Base-by-base conservation (phyloP, 1,140 invertebrate species). In the Chionoecetes opilio region DNA sequence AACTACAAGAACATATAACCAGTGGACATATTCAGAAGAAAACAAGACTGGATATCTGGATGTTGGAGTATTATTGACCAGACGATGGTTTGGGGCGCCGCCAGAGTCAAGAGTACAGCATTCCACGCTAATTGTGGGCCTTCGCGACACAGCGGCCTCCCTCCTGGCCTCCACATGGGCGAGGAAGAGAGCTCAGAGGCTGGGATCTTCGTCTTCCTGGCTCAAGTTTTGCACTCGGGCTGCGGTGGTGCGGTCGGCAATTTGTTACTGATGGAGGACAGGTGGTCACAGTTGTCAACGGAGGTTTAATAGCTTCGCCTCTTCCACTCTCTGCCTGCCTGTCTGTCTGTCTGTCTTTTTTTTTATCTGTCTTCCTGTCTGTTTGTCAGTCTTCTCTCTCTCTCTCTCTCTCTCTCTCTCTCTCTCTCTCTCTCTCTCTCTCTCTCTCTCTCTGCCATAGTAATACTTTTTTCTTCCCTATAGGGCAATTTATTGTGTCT, bases 111-210 rank as follows among this genome's bases (percentile, higher is more conserved):
- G 53, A 29, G 63, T 82, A 92, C 90, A 92, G 63, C 90, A 92
- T 92, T 92, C 90, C 90, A 35, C 29, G 90, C 90, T 92, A 92
- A 92, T 92, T 92, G 90, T 92, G 31, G n/a, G 11, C 14, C n/a
- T 75, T 11, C 32, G 35, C 63, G 17, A 82, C 32, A 92, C 9
- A 92, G 31, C 53, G 21, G 63, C 32, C 90, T 92, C 29, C 38
- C 88, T 90, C 8, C 6, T 38, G 31, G 88, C 2, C n/a, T 53
- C 46, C 46, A 53, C 46, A 53, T 17, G 46, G 46, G 46, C 46
- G 46, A 53, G 46, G 9, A 9, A 17, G 46, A 53, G 46, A 17
- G 46, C 46, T 53, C 46, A 53, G 0, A 53, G 46, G 9, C 46
- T 17, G 46, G 46, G 46, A 53, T 53, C 46, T 53, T 53, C 46